These are phyloP conservation scores for Tubulanus polymorphus DNA, from an alignment of 2,888 invertebrate species.

Conservation along the genomic window DNA sequence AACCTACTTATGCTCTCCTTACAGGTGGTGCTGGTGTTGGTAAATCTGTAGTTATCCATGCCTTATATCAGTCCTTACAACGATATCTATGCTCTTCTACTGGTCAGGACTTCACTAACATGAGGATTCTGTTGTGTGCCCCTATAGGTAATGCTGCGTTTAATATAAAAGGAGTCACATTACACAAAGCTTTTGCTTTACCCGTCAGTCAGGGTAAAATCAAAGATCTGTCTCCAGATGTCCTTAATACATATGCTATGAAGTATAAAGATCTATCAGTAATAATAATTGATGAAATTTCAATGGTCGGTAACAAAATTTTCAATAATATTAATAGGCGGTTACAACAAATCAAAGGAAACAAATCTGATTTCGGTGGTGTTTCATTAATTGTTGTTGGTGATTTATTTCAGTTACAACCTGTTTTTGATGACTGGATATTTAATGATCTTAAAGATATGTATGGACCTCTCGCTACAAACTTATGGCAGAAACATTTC, in stretches of 20 bases:
- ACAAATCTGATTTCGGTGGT: constrained; percentile 18
- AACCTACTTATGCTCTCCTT: neutral
- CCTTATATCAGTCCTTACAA: constrained; percentile 9
- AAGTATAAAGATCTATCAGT: constrained; percentile 14
- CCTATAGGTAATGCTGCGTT: neutral
- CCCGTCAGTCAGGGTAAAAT: constrained; percentile 13
- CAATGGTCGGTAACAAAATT: constrained; percentile 19
- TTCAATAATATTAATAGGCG: constrained; percentile 17
- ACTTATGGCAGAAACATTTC: neutral
- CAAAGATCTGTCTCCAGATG: constrained; percentile 6
- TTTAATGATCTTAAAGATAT: constrained; percentile 10
- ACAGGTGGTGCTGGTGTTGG: constrained; percentile 22
- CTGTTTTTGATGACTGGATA: constrained; percentile 16
- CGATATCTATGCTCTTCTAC: neutral
- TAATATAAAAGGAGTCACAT: constrained; percentile 12
- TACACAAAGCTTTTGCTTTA: neutral
- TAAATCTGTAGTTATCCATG: constrained; percentile 13
- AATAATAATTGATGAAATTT: constrained; percentile 23
- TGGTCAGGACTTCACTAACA: neutral
- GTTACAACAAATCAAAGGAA: constrained; percentile 14
- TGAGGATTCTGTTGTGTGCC: neutral
- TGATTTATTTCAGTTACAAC: constrained; percentile 23
- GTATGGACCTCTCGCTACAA: neutral
- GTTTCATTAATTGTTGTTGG: constrained; percentile 21
- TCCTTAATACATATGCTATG: constrained; percentile 14